These are phyloP conservation scores for Odontamblyopus lacepedii DNA, from an alignment of 2,797 vertebrate genomes.

Conservation along the genomic window DNA sequence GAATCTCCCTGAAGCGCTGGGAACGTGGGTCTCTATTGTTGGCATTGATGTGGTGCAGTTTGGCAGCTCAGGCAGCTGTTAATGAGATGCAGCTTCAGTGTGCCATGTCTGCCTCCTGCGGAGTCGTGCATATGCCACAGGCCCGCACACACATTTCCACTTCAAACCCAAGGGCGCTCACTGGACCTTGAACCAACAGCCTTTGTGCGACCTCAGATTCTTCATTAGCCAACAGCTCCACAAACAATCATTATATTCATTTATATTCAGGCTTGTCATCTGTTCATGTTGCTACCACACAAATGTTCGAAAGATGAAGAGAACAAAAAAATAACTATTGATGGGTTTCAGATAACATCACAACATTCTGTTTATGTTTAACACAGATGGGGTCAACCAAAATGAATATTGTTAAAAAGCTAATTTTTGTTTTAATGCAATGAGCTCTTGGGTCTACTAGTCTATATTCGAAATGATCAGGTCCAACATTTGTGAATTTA, in stretches of 20 bases:
- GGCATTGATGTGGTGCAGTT: constrained; percentile 38
- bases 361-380: too few species aligned
- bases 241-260: constrained; percentile 23
- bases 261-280: constrained; percentile 25
- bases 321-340: neutral
- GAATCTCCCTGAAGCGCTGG: constrained; percentile 32
- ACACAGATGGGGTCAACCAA: too few species aligned
- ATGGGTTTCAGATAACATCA: too few species aligned
- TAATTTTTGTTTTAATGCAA: too few species aligned
- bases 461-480: too few species aligned
- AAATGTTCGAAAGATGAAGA: neutral
- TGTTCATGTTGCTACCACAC: constrained; percentile 10
- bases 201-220: neutral
- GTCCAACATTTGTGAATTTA: too few species aligned
- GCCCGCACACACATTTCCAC: constrained; percentile 45
- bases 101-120: constrained; percentile 39
- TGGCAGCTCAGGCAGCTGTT: constrained; percentile 41
- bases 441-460: too few species aligned
- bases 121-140: constrained; percentile 50
- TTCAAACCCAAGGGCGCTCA: constrained; percentile 39
- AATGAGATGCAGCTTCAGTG: constrained; percentile 54
- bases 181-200: constrained; percentile 41
- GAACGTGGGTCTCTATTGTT: constrained; percentile 23
- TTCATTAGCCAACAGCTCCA: constrained; percentile 1
- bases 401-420: too few species aligned